Evolutionary conservation across 2,797 vertebrate genomes (phyloP).

Genomic region (Hydrocynus forskahlii): DNA sequence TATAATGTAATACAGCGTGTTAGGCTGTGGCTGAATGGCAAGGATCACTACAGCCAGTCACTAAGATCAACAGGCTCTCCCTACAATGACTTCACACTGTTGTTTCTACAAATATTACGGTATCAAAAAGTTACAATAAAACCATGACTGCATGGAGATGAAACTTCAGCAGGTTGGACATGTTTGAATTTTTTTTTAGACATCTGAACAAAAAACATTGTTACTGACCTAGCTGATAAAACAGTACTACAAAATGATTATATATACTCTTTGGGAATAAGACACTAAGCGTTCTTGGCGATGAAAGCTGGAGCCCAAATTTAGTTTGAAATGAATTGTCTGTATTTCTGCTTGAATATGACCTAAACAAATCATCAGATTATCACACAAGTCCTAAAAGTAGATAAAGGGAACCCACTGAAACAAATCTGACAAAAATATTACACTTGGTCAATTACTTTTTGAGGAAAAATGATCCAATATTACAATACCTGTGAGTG

Average conservation of each 20-base stretch:
- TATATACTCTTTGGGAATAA: not conserved
- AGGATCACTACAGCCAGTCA: conserved; percentile 26
- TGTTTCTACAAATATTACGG: conserved; percentile 44
- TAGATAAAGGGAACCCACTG: too few relatives aligned
- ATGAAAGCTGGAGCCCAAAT: not conserved
- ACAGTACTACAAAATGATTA: too few relatives aligned
- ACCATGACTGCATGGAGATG: conserved; percentile 9
- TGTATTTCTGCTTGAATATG: too few relatives aligned
- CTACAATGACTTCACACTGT: conserved; percentile 12
- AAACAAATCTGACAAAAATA: too few relatives aligned
- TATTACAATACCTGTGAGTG: too few relatives aligned
- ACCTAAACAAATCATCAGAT: too few relatives aligned
- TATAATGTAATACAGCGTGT: conserved; percentile 1
- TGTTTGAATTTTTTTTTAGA: not conserved
- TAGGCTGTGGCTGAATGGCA: conserved; percentile 15
- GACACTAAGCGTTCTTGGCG: not conserved
- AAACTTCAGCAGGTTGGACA: not conserved
- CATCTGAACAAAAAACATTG: not conserved
- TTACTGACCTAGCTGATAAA: too few relatives aligned
- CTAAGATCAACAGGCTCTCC: conserved; percentile 14
- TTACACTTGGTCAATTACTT: too few relatives aligned
- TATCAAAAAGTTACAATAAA: conserved; percentile 45
- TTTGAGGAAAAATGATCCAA: too few relatives aligned
- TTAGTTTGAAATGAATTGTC: not conserved
- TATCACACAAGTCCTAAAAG: too few relatives aligned